Conservation (phyloP, 2,888 invertebrate species). For the Choreutis nemorana region DNA sequence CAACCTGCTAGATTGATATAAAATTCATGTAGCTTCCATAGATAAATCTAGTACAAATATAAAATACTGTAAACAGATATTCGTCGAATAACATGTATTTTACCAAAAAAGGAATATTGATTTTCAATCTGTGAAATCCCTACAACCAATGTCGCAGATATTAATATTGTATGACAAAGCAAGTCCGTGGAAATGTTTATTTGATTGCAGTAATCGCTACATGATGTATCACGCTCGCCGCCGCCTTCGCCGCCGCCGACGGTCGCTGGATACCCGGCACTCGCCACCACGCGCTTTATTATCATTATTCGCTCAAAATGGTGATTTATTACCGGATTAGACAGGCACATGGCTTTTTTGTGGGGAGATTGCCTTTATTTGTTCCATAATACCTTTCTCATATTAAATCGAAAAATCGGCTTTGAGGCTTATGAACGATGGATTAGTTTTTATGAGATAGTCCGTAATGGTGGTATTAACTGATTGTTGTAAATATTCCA, state of each 20-base stretch:
- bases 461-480: too few relatives aligned
- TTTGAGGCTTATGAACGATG: conserved; percentile 33
- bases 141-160: too few relatives aligned
- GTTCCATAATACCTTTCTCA: conserved; percentile 39
- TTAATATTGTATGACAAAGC: conserved; percentile 35
- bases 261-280: conserved; percentile 14
- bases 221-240: conserved; percentile 50
- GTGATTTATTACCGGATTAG: conserved; percentile 63
- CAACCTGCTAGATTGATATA: conserved; percentile 25
- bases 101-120: too few relatives aligned
- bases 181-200: conserved; percentile 52
- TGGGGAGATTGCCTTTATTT: conserved; percentile 55
- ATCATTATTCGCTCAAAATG: conserved; percentile 61
- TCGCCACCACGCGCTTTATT: conserved; percentile 40
- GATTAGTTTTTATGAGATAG: too few relatives aligned
- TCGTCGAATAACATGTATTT: too few relatives aligned
- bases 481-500: too few relatives aligned
- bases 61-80: too few relatives aligned
- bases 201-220: conserved; percentile 60
- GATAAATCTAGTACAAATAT: too few relatives aligned
- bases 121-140: too few relatives aligned
- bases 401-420: conserved; percentile 41
- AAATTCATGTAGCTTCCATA: conserved; percentile 43
- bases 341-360: conserved; percentile 47
- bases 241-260: conserved; percentile 18